Percentiles rank a stretch among this genome's conserved stretches.
These are phyloP conservation scores for Selenia dentaria DNA, from an alignment of 2,888 invertebrate genomes.

Conservation along the genomic window DNA sequence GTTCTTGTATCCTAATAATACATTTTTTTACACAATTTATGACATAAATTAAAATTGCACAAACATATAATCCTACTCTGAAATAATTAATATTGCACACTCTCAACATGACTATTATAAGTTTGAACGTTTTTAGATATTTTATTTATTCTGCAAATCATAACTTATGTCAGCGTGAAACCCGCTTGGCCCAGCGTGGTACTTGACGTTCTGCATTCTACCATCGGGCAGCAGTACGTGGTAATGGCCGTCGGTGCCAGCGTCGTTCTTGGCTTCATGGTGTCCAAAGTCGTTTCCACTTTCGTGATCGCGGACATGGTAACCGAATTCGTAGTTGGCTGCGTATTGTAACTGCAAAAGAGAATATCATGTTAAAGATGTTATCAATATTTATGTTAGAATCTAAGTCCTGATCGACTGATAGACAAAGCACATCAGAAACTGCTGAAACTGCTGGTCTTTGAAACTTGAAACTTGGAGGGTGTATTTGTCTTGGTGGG, in stretches of 20 bases:
- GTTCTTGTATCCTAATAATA: not conserved
- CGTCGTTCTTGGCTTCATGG: constrained; percentile 88
- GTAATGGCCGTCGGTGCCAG: constrained; percentile 89
- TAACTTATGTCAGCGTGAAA: constrained; percentile 92
- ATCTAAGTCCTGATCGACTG: too few species aligned
- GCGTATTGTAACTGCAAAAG: constrained; percentile 84
- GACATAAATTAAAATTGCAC: constrained; percentile 3
- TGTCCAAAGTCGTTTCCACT: constrained; percentile 92
- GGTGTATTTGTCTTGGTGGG: too few species aligned
- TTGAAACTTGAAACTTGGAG: too few species aligned
- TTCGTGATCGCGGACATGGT: constrained; percentile 88
- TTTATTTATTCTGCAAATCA: constrained; percentile 49
- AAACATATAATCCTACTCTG: not conserved
- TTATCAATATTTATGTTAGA: not conserved
- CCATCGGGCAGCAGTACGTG: constrained; percentile 92
- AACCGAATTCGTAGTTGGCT: constrained; percentile 87
- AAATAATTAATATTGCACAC: constrained; percentile 20
- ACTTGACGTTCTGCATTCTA: constrained; percentile 90
- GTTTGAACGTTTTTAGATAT: not conserved
- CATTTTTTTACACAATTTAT: not conserved
- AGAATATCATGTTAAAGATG: not conserved
- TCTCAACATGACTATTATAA: constrained; percentile 2
- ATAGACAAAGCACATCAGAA: too few species aligned
- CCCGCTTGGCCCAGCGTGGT: constrained; percentile 90
- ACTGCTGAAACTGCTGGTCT: too few species aligned